A percentile compares a stretch with the other conserved stretches of the same genome.
Evolutionary conservation across 2,888 invertebrate species (phyloP).

Genomic region (Ennomos erosarius): DNA sequence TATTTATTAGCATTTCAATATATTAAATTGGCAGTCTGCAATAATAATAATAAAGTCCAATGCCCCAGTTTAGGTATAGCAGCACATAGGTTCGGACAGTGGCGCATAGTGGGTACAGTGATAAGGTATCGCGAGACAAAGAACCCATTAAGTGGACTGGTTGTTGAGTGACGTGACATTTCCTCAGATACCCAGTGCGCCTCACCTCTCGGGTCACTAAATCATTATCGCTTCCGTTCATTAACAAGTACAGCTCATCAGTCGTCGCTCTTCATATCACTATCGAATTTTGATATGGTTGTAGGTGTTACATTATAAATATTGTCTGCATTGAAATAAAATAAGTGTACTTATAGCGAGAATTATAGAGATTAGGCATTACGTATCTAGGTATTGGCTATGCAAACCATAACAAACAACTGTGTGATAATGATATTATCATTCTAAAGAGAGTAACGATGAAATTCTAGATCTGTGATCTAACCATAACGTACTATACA

Average conservation of each 20-base stretch:
- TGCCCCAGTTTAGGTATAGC: constrained; percentile 43
- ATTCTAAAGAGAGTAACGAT: too few species aligned
- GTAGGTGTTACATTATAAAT: constrained; percentile 27
- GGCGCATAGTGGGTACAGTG: constrained; percentile 61
- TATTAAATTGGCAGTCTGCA: neutral
- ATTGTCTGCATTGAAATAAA: neutral
- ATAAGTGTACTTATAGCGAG: too few species aligned
- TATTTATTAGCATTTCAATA: neutral
- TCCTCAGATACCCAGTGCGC: constrained; percentile 78
- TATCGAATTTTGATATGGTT: constrained; percentile 30
- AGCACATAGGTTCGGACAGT: constrained; percentile 48
- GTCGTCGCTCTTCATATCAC: constrained; percentile 35
- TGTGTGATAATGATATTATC: too few species aligned
- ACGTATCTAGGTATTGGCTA: neutral
- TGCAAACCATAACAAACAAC: too few species aligned
- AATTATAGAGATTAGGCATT: neutral
- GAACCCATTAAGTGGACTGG: constrained; percentile 79
- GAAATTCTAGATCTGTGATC: too few species aligned
- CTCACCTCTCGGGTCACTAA: constrained; percentile 80
- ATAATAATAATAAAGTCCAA: constrained; percentile 5
- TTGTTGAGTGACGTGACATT: constrained; percentile 77
- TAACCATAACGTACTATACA: too few species aligned
- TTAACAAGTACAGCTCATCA: constrained; percentile 63
- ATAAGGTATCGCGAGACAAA: constrained; percentile 82
- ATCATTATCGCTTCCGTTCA: constrained; percentile 80